Evolutionary conservation across 2,113 vertebrate genomes (phyloP).

Genomic region (Mugil cephalus): DNA sequence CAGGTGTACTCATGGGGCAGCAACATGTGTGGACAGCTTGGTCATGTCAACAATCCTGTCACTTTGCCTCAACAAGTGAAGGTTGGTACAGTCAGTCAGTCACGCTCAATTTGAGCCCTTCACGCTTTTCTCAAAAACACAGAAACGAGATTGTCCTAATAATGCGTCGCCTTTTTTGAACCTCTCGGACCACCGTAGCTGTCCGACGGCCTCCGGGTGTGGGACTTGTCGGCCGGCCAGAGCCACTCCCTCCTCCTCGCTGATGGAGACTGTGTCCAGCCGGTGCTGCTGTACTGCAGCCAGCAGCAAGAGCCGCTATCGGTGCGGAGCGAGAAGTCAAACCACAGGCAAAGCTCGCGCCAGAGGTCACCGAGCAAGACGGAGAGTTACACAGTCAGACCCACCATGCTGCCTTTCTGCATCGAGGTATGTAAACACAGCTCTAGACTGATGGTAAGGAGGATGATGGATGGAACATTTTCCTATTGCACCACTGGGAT

Average conservation of each 20-base stretch:
- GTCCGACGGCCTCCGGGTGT: conserved; percentile 86
- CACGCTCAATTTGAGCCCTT: background rate
- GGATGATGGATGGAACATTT: conserved; percentile 19
- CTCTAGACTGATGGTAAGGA: background rate
- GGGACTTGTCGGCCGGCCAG: conserved; percentile 91
- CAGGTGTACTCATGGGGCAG: conserved; percentile 97
- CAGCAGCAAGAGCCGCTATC: conserved; percentile 74
- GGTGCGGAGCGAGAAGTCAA: background rate
- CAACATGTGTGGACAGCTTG: conserved; percentile 92
- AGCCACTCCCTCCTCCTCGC: conserved; percentile 92
- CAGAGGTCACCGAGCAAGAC: conserved; percentile 72
- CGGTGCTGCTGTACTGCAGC: conserved; percentile 91
- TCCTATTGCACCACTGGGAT: background rate
- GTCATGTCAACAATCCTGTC: conserved; percentile 88
- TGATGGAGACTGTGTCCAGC: conserved; percentile 91
- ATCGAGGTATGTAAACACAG: conserved; percentile 86
- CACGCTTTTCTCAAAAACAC: background rate
- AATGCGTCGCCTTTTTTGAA: background rate
- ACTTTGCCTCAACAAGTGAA: conserved; percentile 91
- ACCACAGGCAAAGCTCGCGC: conserved; percentile 18
- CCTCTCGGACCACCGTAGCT: conserved; percentile 77
- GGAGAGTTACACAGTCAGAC: conserved; percentile 79
- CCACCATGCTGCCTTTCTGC: conserved; percentile 85
- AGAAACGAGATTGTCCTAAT: background rate
- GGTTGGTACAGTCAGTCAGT: conserved; percentile 74